Base-by-base conservation (phyloP, 2,113 vertebrate genomes). In the Seriola quinqueradiata region DNA sequence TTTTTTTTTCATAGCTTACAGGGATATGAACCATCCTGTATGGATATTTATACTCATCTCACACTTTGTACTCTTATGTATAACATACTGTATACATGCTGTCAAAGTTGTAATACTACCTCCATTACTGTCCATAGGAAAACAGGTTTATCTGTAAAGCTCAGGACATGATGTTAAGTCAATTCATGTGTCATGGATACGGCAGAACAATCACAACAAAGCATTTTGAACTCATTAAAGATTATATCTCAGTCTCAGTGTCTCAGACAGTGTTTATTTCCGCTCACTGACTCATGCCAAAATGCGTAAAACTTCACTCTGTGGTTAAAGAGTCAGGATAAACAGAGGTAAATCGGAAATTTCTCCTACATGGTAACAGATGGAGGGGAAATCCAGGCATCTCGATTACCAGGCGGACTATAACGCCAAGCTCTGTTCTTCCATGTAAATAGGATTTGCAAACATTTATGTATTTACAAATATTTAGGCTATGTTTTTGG, bases 361-460 rank as follows among this genome's bases (percentile, higher is more conserved):
- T 50, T 80, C 44, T 87, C 50, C 67, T 38, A 61, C 88, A 58
- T 59, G 12, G 61, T 52, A 87, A 79, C 90, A 93, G 87, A 93
- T 72, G 81, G 86, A 83, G 91, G 88, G 84, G 83, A 93, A 91
- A 87, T 82, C 90, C 90, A 89, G 83, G 81, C 38, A 61, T 65
- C 38, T 52, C 36, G 6, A 8, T 66, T 23, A 66, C 73, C 58
- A 74, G 75, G 70, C 16, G 58, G 64, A 50, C 70, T 63, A 55
- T 11, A 85, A 64, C 48, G 58, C 17, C 7, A 4, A 40, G 16
- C n/a, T 16, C 52, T 34, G 65, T 54, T n/a, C 36, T 44, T 61
- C 16, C 13, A 6, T 68, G 83, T 46, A 14, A 71, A 13, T 34
- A 21, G 34, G 14, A 70, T 67, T 75, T 77, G 64, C 75, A 87